Base-by-base conservation (phyloP, 1,140 invertebrate species). In the Acromyrmex charruanus region DNA sequence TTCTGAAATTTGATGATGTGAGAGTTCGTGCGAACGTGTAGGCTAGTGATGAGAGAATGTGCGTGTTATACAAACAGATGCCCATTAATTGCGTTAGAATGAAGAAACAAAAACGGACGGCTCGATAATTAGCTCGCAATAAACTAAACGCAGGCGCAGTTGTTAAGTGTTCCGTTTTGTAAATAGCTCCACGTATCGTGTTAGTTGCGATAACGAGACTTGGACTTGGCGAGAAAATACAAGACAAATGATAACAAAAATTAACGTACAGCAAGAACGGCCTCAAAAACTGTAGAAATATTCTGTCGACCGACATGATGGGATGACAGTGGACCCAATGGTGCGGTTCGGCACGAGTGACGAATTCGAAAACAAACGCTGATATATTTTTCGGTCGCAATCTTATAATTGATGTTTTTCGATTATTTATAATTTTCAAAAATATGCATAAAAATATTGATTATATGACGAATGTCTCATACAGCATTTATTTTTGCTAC, bases 121-220 rank as follows among this genome's bases (percentile, higher is more conserved):
- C 69, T 84, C 69, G 89, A 72, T 87, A 91, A 87, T 89, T 87
- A 88, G 89, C 66, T 86, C 55, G 55, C 80, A 53, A 84, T 74
- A 87, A 89, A 71, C 74, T 63, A 66, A 69, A 88, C 55, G 55
- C 86, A 87, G 74, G 44, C 85, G 61, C 82, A 91, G 85, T 88
- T 71, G 82, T 88, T 89, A 84, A 89, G 84, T 63, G 88, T 92
- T 88, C 49, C 75, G 77, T 91, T 92, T 92, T 92, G 90, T 92
- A 92, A 92, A 92, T 92, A 92, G 68, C 59, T 82, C 66, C 68
- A 82, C 65, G 77, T 65, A 85, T 12, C 66, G 72, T 59, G 82
- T 84, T 74, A 77, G 49, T 69, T 53, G 79, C 51, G 85, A 71
- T 28, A 86, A 68, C 49, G 63, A 77, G 59, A 69, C 55, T 77